phyloP scores from a whole-genome alignment of 2,113 vertebrate genomes.

The Gambusia affinis region DNA sequence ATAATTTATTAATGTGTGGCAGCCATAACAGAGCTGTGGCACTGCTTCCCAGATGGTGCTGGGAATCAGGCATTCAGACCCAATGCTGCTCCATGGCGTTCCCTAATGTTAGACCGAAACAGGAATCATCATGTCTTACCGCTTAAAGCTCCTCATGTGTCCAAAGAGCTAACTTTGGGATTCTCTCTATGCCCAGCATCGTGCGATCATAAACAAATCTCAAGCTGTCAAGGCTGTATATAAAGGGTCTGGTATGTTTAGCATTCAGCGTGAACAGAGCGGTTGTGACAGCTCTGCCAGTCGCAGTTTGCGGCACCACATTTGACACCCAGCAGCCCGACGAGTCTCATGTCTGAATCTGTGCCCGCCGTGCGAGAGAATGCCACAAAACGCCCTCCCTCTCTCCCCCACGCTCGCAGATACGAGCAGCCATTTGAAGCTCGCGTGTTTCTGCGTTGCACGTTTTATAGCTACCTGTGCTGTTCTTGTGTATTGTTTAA shows the following conservation, averaged over 20 bases:
- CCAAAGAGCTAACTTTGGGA: not conserved
- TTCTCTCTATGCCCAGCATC: not conserved
- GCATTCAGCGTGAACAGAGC: conserved; percentile 17
- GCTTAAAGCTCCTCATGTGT: not conserved
- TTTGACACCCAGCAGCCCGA: conserved; percentile 25
- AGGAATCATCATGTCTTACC: not conserved
- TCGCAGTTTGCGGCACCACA: conserved; percentile 18
- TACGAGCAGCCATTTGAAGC: not conserved
- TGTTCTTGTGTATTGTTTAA: not conserved
- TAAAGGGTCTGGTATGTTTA: conserved; percentile 23
- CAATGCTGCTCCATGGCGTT: too few relatives aligned
- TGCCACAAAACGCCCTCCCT: not conserved
- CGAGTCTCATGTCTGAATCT: conserved; percentile 22
- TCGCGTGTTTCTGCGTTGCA: not conserved
- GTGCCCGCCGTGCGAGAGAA: conserved; percentile 14
- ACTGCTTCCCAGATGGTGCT: conserved; percentile 20
- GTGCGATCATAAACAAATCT: conserved; percentile 14
- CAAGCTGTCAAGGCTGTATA: conserved; percentile 3
- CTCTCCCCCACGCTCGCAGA: not conserved
- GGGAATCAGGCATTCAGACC: not conserved
- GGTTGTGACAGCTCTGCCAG: conserved; percentile 25
- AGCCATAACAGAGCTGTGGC: conserved; percentile 11
- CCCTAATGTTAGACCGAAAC: not conserved
- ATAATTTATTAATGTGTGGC: not conserved
- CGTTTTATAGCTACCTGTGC: not conserved